Evolutionary conservation across 2,888 invertebrate genomes (phyloP), one percentile per base, ranked within the genome.

Genomic region (Lithophane ornitopus): DNA sequence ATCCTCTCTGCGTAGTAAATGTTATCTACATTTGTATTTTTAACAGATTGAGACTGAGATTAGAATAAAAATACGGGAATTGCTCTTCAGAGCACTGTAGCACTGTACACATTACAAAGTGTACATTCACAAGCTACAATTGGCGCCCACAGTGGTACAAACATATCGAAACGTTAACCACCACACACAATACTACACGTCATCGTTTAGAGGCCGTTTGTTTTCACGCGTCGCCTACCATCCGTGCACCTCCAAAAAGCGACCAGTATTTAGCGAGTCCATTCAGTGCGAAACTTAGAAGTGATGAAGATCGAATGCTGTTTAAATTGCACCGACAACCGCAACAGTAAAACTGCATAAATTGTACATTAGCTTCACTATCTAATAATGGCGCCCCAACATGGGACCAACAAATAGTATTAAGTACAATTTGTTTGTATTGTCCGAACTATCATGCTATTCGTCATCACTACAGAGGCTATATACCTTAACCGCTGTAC

Each of bases 81-180:
- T 7, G 28, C 1, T 9, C 22, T 2, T 66, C 6, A 3, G 28
- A 46, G n/a, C 14, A 34, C 14, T 56, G 8, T 39, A 46, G n/a
- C 14, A 34, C 14, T 56, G 8, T 39, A 22, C 22, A 34, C n/a
- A n/a, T 8, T 16, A 65, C 14, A 46, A 68, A 46, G 28, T 28
- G 6, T 63, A 52, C n/a, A 56, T 52, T 41, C 46, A 61, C n/a
- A 22, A 22, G 19, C 16, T 59, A 22, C 19, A 56, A 67, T 69
- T 76, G 77, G 77, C 82, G 62, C 66, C 49, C 68, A 69, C 9
- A 68, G 54, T 61, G 68, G 49, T n/a, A 34, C 72, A 14, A 58
- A 28, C 16, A 59, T 14, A 44, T 82, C 16, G 49, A 12, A 65
- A 39, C 26, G 54, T 59, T 76, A 59, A 68, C 9, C 34, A 19